Evolutionary conservation across 2,797 vertebrate species (phyloP).

Genomic region (Clangula hyemalis): DNA sequence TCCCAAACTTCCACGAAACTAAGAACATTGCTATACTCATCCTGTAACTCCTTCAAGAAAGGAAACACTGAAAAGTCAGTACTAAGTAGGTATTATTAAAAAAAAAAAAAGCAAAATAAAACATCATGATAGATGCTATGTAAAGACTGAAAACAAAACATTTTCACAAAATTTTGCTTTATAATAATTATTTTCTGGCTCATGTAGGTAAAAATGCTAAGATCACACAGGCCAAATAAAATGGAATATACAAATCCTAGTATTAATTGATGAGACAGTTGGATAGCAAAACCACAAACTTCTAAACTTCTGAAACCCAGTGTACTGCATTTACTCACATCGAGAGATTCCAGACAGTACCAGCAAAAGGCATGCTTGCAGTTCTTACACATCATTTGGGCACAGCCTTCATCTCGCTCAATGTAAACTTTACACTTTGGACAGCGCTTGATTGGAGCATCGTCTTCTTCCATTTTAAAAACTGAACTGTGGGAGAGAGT

Average conservation of each 20-base stretch:
- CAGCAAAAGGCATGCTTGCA: constrained; percentile 99
- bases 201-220: not conserved
- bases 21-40: not conserved
- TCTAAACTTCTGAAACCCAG: not conserved
- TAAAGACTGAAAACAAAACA: not conserved
- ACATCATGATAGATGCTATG: not conserved
- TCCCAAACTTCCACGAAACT: not conserved
- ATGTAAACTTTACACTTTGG: constrained; percentile 99
- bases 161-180: not conserved
- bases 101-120: not conserved
- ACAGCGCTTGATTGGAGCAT: constrained; percentile 96
- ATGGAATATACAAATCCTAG: not conserved
- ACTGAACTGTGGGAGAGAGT: constrained; percentile 66
- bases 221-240: not conserved
- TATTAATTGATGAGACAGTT: not conserved
- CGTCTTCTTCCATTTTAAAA: constrained; percentile 82
- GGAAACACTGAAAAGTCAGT: not conserved
- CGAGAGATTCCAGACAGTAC: constrained; percentile 98
- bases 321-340: constrained; percentile 85
- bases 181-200: not conserved
- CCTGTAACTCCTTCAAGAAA: not conserved
- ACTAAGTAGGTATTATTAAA: not conserved
- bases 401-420: constrained; percentile 96
- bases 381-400: constrained; percentile 99
- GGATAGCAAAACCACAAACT: not conserved